Conservation (phyloP, 2,113 vertebrate species). For the Pleuronectes platessa region DNA sequence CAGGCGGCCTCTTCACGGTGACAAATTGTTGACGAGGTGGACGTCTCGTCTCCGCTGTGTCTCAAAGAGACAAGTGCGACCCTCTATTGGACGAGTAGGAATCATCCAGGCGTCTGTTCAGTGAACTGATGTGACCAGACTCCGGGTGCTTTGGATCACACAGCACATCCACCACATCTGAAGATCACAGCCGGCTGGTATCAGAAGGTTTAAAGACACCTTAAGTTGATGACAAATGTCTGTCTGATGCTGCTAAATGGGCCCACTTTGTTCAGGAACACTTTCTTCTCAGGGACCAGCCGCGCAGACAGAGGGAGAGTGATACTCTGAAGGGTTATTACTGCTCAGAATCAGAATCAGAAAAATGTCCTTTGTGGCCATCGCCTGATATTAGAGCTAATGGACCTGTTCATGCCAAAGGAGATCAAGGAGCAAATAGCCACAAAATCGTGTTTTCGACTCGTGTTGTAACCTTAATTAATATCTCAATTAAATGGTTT, state of each 20-base stretch:
- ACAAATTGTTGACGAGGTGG: slow-evolving; percentile 28
- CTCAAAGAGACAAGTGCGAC: slow-evolving; percentile 23
- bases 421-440: slow-evolving; percentile 24
- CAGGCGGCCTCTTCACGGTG: slow-evolving; percentile 20
- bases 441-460: background rate
- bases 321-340: slow-evolving; percentile 18
- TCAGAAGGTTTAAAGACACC: slow-evolving; percentile 51
- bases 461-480: slow-evolving; percentile 10
- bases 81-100: slow-evolving; percentile 2
- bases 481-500: background rate
- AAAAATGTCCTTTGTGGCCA: slow-evolving; percentile 35
- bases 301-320: slow-evolving; percentile 32
- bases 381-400: slow-evolving; percentile 18
- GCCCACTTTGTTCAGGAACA: slow-evolving; percentile 60
- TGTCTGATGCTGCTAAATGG: slow-evolving; percentile 46
- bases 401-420: slow-evolving; percentile 2
- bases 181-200: slow-evolving; percentile 55
- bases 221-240: slow-evolving; percentile 41
- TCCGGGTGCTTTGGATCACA: slow-evolving; percentile 42
- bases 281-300: slow-evolving; percentile 50
- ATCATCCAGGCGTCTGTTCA: slow-evolving; percentile 10
- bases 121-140: slow-evolving; percentile 28
- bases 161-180: slow-evolving; percentile 27
- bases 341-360: slow-evolving; percentile 39
- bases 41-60: background rate